Evolutionary conservation across 2,113 vertebrate species (phyloP), one percentile per base, ranked within the genome.

Genomic region (Oxyura jamaicensis): DNA sequence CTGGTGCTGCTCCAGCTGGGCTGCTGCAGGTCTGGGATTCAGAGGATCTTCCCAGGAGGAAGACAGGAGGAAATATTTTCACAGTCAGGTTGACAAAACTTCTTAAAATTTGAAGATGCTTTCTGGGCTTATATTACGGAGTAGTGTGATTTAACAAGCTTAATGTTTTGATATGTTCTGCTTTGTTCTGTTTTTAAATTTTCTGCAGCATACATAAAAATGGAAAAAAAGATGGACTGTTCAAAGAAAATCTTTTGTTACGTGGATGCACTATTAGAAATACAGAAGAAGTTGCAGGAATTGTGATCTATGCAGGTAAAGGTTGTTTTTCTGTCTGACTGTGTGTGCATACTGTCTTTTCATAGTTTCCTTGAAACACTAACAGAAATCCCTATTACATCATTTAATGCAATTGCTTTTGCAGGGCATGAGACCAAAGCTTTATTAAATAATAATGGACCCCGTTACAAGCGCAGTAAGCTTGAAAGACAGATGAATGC

Each of bases 361-460:
- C 55, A 35, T 39, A 46, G 33, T 85, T 80, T 39, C 12, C 35
- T 91, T 93, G 66, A 83, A 88, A 56, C 74, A 56, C 7, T n/a
- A 42, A 19, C 29, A 36, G 16, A 76, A 50, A 39, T 52, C 53
- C 25, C 3, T 73, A 11, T 83, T 58, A 79, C 41, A n/a, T 89
- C 11, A 5, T 86, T 21, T 78, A 46, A 68, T 86, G 41, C 50
- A 90, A 86, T 91, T 94, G 26, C 55, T 94, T 58, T 87, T 74
- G 10, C 97, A 99, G 99, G 99, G 81, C 99, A 99, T 15, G 99
- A 99, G 93, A 99, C 99, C 84, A 99, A 99, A 98, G 99, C 99
- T 86, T 99, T 99, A 97, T 97, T 99, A 87, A 99, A 99, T 97
- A 99, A 99, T 98, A 99, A 99, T 10, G 99, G 99, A 20, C 99